Percentiles rank a stretch among this genome's conserved stretches.
Evolutionary conservation across 2,797 vertebrate species (phyloP).

Genomic region (Bucorvus abyssinicus): DNA sequence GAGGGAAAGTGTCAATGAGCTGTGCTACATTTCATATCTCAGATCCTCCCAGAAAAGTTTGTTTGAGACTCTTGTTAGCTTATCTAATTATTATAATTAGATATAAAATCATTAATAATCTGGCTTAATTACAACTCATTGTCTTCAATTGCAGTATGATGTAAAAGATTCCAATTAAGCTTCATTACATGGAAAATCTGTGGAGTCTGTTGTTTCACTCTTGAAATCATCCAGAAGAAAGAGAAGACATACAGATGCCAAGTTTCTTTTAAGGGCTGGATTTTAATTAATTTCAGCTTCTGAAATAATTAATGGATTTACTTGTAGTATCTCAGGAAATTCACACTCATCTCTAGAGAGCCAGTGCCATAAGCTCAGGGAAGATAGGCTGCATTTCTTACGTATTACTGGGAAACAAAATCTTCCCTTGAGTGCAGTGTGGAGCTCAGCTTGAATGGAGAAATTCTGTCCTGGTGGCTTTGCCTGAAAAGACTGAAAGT

Average conservation of each 20-base stretch:
- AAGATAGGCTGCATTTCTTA: neutral
- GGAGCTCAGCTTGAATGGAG: neutral
- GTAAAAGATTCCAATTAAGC: conserved; percentile 29
- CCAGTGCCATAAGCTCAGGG: neutral
- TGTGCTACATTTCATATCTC: neutral
- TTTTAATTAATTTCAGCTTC: conserved; percentile 53
- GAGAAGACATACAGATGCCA: neutral
- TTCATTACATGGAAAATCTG: conserved; percentile 27
- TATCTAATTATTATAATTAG: conserved; percentile 27
- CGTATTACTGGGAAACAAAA: neutral
- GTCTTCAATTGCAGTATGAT: neutral
- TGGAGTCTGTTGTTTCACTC: conserved; percentile 22
- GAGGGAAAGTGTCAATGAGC: neutral
- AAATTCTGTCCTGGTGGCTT: neutral
- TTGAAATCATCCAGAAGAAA: conserved; percentile 35
- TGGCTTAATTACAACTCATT: conserved; percentile 28
- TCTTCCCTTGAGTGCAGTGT: neutral
- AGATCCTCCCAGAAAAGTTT: neutral
- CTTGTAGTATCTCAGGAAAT: neutral
- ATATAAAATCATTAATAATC: conserved; percentile 24
- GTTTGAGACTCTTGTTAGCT: neutral
- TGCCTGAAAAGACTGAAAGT: neutral
- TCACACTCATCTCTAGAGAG: neutral
- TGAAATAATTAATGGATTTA: conserved; percentile 46
- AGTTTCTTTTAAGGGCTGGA: neutral